phyloP scores from a whole-genome alignment of 2,797 vertebrate genomes.

The Manis javanica region DNA sequence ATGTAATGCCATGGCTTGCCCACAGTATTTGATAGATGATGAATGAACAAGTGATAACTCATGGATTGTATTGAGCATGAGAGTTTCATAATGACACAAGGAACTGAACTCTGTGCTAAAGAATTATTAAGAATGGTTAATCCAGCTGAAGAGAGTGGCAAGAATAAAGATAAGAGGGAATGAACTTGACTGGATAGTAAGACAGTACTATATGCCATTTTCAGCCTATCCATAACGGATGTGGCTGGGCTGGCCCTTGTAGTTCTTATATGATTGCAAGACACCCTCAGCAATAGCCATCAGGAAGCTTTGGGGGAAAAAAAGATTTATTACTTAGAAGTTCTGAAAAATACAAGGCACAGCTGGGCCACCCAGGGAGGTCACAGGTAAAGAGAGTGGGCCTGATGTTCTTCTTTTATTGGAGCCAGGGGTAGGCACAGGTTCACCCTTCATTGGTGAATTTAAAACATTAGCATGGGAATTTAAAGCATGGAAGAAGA shows the following conservation, averaged over 20 bases:
- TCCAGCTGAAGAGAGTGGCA: neutral
- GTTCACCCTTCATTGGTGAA: neutral
- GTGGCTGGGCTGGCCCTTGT: neutral
- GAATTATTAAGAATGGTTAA: neutral
- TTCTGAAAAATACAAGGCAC: neutral
- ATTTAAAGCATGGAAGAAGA: neutral
- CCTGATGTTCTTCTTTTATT: neutral
- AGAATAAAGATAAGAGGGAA: neutral
- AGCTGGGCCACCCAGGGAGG: neutral
- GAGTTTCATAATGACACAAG: neutral
- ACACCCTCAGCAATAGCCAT: neutral
- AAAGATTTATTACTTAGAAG: neutral
- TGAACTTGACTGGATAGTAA: neutral
- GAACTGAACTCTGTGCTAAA: neutral
- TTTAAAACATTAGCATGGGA: neutral
- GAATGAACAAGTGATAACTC: neutral
- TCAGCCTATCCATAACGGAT: neutral
- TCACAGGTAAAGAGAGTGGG: neutral
- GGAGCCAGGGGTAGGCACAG: neutral
- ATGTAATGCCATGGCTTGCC: neutral
- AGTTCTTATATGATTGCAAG: neutral
- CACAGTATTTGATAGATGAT: neutral
- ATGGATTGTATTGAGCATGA: neutral
- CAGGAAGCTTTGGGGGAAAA: neutral
- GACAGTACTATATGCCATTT: too few species aligned